Base-by-base conservation (phyloP, 2,888 invertebrate genomes). In the Lumbricus terrestris region DNA sequence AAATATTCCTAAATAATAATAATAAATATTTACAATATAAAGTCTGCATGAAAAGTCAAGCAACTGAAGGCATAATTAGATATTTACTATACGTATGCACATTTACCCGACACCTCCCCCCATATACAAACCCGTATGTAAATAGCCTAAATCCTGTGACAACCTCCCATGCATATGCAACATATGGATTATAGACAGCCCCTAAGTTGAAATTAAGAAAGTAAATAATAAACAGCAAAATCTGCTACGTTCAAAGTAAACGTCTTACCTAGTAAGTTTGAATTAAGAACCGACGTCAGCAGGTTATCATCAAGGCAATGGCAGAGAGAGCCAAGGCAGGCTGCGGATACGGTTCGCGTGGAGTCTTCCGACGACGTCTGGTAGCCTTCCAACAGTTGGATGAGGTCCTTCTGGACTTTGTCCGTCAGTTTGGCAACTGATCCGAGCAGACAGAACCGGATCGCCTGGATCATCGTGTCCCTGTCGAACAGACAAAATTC, bases 381-480 rank as follows among this genome's bases (percentile, higher is more conserved):
- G 89, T 96, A 95, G 8, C 92, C 92, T 38, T 93, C 92, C 88
- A 95, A 92, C 18, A 98, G 95, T 42, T 97, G 97, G 2, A 95
- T 94, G n/a, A 95, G 91, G 90, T 93, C 96, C 93, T 97, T 97
- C 91, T 97, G 96, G 89, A 97, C 96, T 2, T 96, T 96, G 90
- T 97, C 97, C 0, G 97, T 96, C 97, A 98, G 97, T 96, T 98
- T 98, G 93, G 97, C 97, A 0, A 98, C 98, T 38, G 97, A 97
- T 34, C 97, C 97, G 29, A 96, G 96, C 92, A 98, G 96, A 90
- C 98, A 97, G 92, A 97, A 97, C 92, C 98, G 96, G 92, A 99
- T 95, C 11, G 98, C 98, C 95, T 98, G 98, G 91, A 99, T 95
- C 96, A 97, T 97, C 6, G 99, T 98, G 95, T 99, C 99, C 92